These are phyloP conservation scores for Tursiops truncatus DNA, from an alignment of 2,113 vertebrate species.

Conservation along the genomic window DNA sequence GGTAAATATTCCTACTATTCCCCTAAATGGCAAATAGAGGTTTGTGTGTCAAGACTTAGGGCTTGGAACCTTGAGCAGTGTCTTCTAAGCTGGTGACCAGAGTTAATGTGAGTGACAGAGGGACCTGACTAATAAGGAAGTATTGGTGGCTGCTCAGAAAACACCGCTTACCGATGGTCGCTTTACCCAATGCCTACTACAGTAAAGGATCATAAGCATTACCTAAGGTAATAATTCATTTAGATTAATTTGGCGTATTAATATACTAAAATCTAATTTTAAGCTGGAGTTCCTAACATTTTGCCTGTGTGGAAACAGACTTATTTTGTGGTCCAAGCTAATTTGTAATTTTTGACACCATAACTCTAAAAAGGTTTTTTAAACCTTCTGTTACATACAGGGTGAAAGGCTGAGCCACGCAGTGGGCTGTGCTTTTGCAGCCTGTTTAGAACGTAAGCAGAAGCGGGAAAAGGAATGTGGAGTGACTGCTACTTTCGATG, in stretches of 20 bases:
- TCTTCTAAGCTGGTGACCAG: not conserved
- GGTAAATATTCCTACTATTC: not conserved
- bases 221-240: not conserved
- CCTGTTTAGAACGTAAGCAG: slow-evolving; percentile 98
- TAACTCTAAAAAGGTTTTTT: not conserved
- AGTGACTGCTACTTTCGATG: slow-evolving; percentile 98
- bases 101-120: not conserved
- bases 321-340: not conserved
- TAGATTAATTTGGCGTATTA: not conserved
- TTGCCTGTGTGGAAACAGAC: slow-evolving; percentile 1
- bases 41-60: not conserved
- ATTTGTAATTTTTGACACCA: not conserved
- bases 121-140: not conserved
- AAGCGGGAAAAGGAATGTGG: slow-evolving; percentile 99
- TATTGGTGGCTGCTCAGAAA: not conserved
- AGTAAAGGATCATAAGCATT: not conserved
- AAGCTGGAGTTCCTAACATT: slow-evolving; percentile 43
- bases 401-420: slow-evolving; percentile 98
- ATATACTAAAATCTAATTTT: not conserved
- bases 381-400: slow-evolving; percentile 79
- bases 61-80: not conserved
- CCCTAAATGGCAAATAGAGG: not conserved
- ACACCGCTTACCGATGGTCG: not conserved
- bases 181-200: not conserved
- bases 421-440: slow-evolving; percentile 98